A percentile compares a stretch with the other conserved stretches of the same genome.
phyloP scores from a whole-genome alignment of 1,140 invertebrate species.

The Venustaconcha ellipsiformis region DNA sequence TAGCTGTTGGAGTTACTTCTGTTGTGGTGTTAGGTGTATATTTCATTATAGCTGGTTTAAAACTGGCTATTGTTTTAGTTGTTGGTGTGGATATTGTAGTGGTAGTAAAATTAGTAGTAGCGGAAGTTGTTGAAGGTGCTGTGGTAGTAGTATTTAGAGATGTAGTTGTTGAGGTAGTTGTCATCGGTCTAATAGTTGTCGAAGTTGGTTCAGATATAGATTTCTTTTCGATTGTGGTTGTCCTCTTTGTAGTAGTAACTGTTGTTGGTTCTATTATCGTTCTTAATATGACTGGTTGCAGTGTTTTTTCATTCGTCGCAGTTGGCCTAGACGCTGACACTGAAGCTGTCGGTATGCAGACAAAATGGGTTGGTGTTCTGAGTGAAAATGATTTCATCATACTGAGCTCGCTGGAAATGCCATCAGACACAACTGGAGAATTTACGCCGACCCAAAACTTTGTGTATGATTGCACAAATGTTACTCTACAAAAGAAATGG shows the following conservation, averaged over 20 bases:
- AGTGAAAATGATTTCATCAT: slow-evolving; percentile 33
- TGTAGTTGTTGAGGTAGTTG: too few relatives aligned
- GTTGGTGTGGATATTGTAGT: slow-evolving; percentile 1
- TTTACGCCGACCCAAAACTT: slow-evolving; percentile 33
- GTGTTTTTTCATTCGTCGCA: neutral
- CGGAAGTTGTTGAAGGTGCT: neutral
- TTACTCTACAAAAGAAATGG: slow-evolving; percentile 11
- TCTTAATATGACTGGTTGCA: too few relatives aligned
- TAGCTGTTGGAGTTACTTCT: neutral
- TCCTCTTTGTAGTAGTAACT: neutral
- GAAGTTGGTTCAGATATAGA: neutral
- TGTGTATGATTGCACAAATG: slow-evolving; percentile 29
- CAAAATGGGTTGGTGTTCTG: slow-evolving; percentile 19
- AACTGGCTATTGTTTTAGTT: neutral
- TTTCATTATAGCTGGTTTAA: slow-evolving; percentile 5
- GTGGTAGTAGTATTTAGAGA: neutral
- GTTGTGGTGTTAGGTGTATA: neutral
- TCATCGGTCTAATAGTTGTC: too few relatives aligned
- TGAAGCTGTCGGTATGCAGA: slow-evolving; percentile 11
- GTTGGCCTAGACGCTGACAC: neutral
- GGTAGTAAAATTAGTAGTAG: slow-evolving; percentile 3
- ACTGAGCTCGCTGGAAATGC: slow-evolving; percentile 21
- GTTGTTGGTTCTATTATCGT: neutral
- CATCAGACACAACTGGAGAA: slow-evolving; percentile 30
- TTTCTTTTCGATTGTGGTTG: slow-evolving; percentile 1